These are phyloP conservation scores for Rhynchomys soricoides DNA, from an alignment of 2,113 vertebrate genomes.

Conservation along the genomic window DNA sequence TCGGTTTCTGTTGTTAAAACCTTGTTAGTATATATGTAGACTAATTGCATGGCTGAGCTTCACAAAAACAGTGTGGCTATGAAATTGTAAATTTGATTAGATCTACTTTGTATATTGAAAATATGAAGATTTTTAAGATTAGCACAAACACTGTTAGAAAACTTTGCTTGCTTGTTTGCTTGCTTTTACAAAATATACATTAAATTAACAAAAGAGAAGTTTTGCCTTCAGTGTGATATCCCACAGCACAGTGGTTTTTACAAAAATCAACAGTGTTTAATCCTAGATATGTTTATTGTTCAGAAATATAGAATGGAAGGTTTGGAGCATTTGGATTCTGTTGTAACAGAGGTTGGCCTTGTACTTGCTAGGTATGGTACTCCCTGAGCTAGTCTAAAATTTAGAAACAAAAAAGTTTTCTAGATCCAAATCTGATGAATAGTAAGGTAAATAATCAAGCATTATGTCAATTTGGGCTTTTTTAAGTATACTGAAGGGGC, in stretches of 20 bases:
- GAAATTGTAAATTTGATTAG: neutral
- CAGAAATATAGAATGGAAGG: neutral
- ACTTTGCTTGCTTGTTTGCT: neutral
- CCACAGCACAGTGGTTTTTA: neutral
- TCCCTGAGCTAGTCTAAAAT: neutral
- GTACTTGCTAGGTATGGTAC: neutral
- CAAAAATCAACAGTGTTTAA: neutral
- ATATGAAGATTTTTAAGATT: neutral
- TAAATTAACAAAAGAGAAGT: neutral
- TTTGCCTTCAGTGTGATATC: neutral
- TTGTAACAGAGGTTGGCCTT: neutral
- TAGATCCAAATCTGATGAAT: neutral
- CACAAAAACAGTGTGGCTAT: neutral
- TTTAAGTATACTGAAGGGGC: neutral
- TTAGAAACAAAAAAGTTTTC: neutral
- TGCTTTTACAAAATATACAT: neutral
- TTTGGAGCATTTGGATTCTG: neutral
- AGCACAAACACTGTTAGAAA: neutral
- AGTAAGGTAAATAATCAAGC: neutral
- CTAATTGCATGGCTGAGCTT: neutral
- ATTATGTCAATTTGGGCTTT: neutral
- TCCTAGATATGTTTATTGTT: neutral
- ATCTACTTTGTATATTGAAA: neutral
- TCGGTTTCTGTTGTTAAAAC: neutral
- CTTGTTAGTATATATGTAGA: neutral